Evolutionary conservation across 2,113 vertebrate genomes (phyloP), one percentile per base, ranked within the genome.

Genomic region (Bufo gargarizans): DNA sequence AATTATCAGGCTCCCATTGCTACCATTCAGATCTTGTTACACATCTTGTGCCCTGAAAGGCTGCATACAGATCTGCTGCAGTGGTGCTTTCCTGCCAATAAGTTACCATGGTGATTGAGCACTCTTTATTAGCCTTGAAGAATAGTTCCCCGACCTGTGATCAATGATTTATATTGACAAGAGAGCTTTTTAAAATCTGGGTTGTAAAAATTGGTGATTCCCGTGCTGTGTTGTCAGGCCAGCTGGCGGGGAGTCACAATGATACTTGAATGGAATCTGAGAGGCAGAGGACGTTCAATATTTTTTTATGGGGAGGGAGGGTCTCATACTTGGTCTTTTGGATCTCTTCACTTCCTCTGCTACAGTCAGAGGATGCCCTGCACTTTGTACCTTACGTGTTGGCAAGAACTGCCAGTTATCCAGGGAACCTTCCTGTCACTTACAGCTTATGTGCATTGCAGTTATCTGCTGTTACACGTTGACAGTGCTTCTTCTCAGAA

Each of bases 51-150:
- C 78, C 77, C 61, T 9, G 56, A 33, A 61, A 53, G 43, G 4
- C 85, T 33, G 85, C 76, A 55, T 79, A 55, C 58, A 53, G 53
- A 81, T 80, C 53, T 65, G 61, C 56, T 71, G 65, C 82, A 86
- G 84, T 56, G 78, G 22, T 82, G 56, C 86, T 81, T n/a, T 22
- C 16, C 16, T 86, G 58, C 59, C 76, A 77, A 63, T 76, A 72
- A 84, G 82, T 78, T 78, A 78, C 72, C 82, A 89, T 84, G 72
- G 84, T 65, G 74, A 86, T 89, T 89, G 82, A 91, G 45, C 22
- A 50, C 71, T 53, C 77, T 88, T 47, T 56, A 63, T 76, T 63
- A 58, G 14, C 65, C 47, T 53, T 43, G 49, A 82, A 84, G 43
- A 65, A 4, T 17, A 65, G 4, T 77, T 3, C 84, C n/a, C 85